Evolutionary conservation across 2,888 invertebrate genomes (phyloP).

Genomic region (Chrysodeixis includens): DNA sequence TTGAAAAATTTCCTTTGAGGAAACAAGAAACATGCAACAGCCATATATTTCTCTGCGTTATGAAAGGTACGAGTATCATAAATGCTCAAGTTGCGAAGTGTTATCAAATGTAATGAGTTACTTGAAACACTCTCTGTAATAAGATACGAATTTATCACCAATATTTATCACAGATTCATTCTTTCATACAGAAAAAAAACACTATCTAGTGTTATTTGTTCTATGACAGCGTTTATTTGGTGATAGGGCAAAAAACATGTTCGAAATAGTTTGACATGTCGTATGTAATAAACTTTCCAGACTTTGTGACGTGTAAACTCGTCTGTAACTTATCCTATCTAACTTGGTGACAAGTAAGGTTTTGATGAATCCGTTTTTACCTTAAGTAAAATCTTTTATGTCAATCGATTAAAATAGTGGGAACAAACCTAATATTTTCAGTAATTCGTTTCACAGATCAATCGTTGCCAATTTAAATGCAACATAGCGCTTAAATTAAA

Average conservation of each 20-base stretch:
- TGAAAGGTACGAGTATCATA: slow-evolving; percentile 40
- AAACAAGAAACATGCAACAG: slow-evolving; percentile 47
- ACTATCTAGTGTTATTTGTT: slow-evolving; percentile 51
- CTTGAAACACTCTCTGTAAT: slow-evolving; percentile 67
- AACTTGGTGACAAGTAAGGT: slow-evolving; percentile 22
- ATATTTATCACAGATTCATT: slow-evolving; percentile 68
- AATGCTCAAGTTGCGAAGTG: slow-evolving; percentile 66
- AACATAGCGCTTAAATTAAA: slow-evolving; percentile 19
- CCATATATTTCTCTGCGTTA: slow-evolving; percentile 49
- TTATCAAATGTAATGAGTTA: slow-evolving; percentile 75
- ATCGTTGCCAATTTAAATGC: slow-evolving; percentile 42
- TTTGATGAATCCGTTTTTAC: slow-evolving; percentile 8
- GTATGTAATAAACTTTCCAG: slow-evolving; percentile 26
- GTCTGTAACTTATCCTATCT: slow-evolving; percentile 26
- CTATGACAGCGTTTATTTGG: slow-evolving; percentile 53
- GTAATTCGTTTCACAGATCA: slow-evolving; percentile 34
- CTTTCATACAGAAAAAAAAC: slow-evolving; percentile 60
- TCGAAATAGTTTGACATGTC: slow-evolving; percentile 13
- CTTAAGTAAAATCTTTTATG: too few relatives aligned
- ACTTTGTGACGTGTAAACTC: slow-evolving; percentile 18
- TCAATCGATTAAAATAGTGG: too few relatives aligned
- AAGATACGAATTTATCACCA: slow-evolving; percentile 71
- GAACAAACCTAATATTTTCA: too few relatives aligned
- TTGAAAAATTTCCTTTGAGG: slow-evolving; percentile 56
- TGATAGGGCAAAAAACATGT: slow-evolving; percentile 38